phyloP scores from a whole-genome alignment of 2,113 vertebrate species.

The Mohoua ochrocephala region DNA sequence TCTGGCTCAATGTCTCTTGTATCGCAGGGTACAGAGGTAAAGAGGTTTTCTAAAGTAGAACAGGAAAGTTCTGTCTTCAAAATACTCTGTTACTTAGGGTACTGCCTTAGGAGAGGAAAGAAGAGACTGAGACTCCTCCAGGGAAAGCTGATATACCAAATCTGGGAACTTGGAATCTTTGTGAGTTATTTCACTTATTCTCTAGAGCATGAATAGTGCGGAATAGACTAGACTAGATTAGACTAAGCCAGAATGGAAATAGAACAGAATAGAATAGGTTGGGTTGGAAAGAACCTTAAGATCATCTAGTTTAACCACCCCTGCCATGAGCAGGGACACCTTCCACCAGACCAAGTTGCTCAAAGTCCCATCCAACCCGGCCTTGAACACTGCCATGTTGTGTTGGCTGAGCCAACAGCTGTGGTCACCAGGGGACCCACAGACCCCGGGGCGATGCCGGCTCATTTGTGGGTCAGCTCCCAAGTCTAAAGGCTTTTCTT shows the following conservation, averaged over 20 bases:
- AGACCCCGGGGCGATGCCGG: too few species aligned
- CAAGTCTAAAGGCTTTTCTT: too few species aligned
- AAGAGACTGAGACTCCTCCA: not conserved
- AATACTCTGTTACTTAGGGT: not conserved
- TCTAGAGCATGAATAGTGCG: not conserved
- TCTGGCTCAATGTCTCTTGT: not conserved
- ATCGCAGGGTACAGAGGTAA: rapidly evolving
- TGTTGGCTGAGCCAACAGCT: too few species aligned
- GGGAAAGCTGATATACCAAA: not conserved
- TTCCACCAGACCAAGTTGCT: too few species aligned
- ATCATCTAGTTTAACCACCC: not conserved
- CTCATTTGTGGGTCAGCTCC: too few species aligned
- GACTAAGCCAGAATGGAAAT: not conserved
- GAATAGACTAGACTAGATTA: not conserved
- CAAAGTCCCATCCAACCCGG: not conserved
- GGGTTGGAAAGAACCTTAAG: not conserved
- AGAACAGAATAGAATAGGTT: not conserved
- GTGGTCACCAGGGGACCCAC: too few species aligned
- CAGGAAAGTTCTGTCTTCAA: not conserved
- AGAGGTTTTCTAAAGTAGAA: not conserved
- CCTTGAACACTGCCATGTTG: not conserved
- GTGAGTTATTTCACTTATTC: not conserved
- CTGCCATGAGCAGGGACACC: not conserved
- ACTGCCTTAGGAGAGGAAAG: not conserved
- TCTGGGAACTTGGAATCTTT: not conserved